Percentiles rank a stretch among this genome's conserved stretches.
These are phyloP conservation scores for Mystacides longicornis DNA, from an alignment of 2,888 invertebrate species.

Conservation along the genomic window DNA sequence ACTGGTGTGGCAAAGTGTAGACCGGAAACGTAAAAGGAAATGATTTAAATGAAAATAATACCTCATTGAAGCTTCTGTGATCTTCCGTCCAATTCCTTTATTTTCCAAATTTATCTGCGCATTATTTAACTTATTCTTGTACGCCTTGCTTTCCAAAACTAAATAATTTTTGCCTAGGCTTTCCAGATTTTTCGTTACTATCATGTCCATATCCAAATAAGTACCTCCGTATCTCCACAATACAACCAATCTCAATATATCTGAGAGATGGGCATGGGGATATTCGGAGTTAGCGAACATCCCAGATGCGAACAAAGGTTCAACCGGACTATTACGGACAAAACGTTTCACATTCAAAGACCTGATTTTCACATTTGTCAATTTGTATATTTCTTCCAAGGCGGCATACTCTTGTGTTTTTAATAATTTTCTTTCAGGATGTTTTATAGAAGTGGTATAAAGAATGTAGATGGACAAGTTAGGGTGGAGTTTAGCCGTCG, in stretches of 20 bases:
- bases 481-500: neutral
- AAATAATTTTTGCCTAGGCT: neutral
- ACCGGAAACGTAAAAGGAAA: too few relatives aligned
- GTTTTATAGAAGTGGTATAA: neutral
- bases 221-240: neutral
- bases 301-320: neutral
- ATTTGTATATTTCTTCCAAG: neutral
- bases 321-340: neutral
- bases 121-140: neutral
- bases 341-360: neutral
- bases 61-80: too few relatives aligned
- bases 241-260: neutral
- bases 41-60: too few relatives aligned
- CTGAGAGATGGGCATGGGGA: neutral
- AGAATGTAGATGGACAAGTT: neutral
- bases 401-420: neutral
- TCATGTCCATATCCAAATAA: neutral
- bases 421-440: neutral
- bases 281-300: neutral
- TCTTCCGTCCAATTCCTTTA: neutral
- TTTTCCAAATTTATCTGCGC: neutral
- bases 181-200: neutral
- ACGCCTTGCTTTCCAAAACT: neutral
- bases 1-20: too few relatives aligned
- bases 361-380: neutral